Conservation (phyloP, 2,888 invertebrate genomes). For the Melikaiella ostensackeni region DNA sequence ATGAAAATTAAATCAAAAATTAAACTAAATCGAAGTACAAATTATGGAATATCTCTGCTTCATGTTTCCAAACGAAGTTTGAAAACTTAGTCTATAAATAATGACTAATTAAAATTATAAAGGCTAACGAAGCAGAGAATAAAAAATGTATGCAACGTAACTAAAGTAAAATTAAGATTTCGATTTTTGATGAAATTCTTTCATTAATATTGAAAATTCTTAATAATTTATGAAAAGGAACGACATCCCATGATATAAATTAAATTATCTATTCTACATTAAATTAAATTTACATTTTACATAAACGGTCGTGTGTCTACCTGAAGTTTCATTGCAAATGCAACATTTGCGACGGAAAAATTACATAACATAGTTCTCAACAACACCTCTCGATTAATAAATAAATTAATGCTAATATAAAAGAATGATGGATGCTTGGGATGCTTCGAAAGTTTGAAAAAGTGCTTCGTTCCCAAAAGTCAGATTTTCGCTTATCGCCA, state of each 20-base stretch:
- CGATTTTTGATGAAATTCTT: background rate
- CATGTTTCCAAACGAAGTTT: background rate
- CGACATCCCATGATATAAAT: background rate
- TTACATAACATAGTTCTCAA: slow-evolving; percentile 37
- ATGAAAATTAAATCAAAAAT: background rate
- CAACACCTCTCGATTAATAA: slow-evolving; percentile 32
- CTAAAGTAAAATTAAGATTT: background rate
- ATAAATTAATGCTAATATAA: slow-evolving; percentile 26
- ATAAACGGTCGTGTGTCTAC: slow-evolving; percentile 37
- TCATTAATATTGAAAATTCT: background rate
- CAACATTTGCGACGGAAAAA: slow-evolving; percentile 27
- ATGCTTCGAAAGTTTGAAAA: slow-evolving; percentile 28
- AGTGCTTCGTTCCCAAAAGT: slow-evolving; percentile 40
- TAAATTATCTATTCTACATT: slow-evolving; percentile 8
- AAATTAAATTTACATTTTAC: slow-evolving; percentile 30
- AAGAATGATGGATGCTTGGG: background rate
- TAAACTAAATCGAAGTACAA: background rate
- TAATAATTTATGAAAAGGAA: background rate
- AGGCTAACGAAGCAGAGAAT: background rate
- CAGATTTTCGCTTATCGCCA: slow-evolving; percentile 34
- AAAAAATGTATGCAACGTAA: background rate
- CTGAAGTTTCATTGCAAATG: slow-evolving; percentile 29
- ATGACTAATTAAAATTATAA: background rate
- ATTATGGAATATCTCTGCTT: background rate
- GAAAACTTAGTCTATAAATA: background rate